A percentile compares a stretch with the other conserved stretches of the same genome.
These are phyloP conservation scores for Oscheius onirici DNA, from an alignment of 2,888 invertebrate genomes.

Conservation along the genomic window DNA sequence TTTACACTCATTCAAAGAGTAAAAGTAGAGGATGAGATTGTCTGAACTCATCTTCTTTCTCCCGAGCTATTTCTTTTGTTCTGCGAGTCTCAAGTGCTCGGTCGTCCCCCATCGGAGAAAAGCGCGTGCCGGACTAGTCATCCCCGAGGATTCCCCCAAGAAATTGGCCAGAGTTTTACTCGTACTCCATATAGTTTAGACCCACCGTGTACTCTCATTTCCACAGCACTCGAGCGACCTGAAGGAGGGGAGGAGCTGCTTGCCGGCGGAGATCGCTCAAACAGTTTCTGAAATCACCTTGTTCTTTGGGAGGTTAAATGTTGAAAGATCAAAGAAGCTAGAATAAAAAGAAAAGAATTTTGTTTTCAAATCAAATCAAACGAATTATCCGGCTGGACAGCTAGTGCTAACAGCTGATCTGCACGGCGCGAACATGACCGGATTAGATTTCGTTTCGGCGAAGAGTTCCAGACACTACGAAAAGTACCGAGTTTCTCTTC, in stretches of 20 bases:
- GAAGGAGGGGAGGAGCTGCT: background rate
- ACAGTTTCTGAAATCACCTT: conserved; percentile 9
- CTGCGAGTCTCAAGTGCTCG: conserved; percentile 1
- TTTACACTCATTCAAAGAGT: too few species aligned
- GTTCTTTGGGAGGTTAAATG: too few species aligned
- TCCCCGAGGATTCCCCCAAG: too few species aligned
- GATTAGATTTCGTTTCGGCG: background rate
- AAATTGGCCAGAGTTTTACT: too few species aligned
- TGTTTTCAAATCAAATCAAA: too few species aligned
- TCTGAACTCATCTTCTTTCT: background rate
- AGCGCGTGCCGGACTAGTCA: too few species aligned
- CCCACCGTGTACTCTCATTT: conserved; percentile 33
- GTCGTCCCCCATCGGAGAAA: too few species aligned
- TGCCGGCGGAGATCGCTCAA: conserved; percentile 21
- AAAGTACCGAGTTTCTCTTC: background rate
- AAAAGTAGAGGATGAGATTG: too few species aligned
- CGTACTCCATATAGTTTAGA: conserved; percentile 5
- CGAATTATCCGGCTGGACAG: too few species aligned
- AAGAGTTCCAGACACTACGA: background rate
- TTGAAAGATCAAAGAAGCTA: background rate
- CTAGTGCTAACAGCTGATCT: too few species aligned
- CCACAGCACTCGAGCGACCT: conserved; percentile 21
- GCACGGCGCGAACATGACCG: too few species aligned
- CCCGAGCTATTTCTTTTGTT: conserved; percentile 19
- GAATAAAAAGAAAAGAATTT: background rate